These are phyloP conservation scores for Hemicordylus capensis DNA, from an alignment of 2,113 vertebrate genomes.

Conservation along the genomic window DNA sequence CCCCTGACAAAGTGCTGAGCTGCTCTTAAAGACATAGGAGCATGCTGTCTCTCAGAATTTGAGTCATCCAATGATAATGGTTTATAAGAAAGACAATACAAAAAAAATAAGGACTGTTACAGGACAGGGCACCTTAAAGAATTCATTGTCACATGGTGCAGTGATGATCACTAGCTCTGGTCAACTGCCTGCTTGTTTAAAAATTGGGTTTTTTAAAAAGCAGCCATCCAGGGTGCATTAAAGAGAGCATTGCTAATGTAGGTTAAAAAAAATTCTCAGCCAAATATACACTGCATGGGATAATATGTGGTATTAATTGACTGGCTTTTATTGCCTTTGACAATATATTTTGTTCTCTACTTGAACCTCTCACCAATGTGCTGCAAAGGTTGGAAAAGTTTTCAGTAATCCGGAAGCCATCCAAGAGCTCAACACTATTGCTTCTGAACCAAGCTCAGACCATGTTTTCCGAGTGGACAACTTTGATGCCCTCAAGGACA, in stretches of 20 bases:
- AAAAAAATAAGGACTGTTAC: too few species aligned
- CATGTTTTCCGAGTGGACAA: conserved; percentile 64
- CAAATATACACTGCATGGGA: not conserved
- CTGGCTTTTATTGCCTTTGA: not conserved
- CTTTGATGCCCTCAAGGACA: conserved; percentile 57
- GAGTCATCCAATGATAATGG: not conserved
- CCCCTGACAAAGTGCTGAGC: too few species aligned
- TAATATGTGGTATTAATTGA: too few species aligned
- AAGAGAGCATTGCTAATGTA: too few species aligned
- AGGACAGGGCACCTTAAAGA: too few species aligned
- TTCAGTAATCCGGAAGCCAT: conserved; percentile 29
- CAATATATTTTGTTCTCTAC: not conserved
- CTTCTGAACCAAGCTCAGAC: conserved; percentile 34
- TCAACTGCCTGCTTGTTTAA: too few species aligned
- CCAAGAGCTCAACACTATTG: conserved; percentile 64
- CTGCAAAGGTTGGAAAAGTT: conserved; percentile 56
- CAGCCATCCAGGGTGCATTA: fast-evolving
- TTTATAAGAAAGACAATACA: too few species aligned
- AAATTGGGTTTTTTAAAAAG: too few species aligned
- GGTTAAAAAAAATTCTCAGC: too few species aligned
- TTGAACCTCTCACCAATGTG: not conserved
- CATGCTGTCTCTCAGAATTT: not conserved
- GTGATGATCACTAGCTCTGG: too few species aligned
- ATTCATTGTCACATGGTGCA: too few species aligned
- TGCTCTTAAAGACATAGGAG: not conserved